Conservation (phyloP, 2,113 vertebrate genomes). For the Zosterops hypoxanthus region DNA sequence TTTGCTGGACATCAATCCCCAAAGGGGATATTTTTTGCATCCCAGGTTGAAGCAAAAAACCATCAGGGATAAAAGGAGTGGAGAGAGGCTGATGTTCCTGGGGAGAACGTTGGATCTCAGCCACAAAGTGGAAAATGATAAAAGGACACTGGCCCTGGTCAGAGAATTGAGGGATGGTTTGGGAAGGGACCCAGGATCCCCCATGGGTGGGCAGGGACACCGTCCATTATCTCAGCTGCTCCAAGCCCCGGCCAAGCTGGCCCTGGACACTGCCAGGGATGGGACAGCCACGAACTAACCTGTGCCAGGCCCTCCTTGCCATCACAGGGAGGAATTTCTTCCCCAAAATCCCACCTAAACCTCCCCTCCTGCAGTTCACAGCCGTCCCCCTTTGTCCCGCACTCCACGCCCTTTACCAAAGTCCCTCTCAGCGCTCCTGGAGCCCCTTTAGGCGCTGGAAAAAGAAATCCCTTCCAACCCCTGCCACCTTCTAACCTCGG, state of each 20-base stretch:
- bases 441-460: rapidly evolving
- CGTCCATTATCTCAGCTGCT: not conserved
- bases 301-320: not conserved
- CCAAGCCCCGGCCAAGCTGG: not conserved
- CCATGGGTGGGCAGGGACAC: not conserved
- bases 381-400: not conserved
- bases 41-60: not conserved
- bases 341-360: not conserved
- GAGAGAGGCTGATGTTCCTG: not conserved
- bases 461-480: not conserved
- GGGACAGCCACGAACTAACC: not conserved
- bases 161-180: not conserved
- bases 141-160: not conserved
- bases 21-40: not conserved
- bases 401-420: not conserved
- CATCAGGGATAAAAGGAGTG: not conserved
- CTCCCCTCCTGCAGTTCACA: rapidly evolving
- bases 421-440: not conserved
- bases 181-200: not conserved
- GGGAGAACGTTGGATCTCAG: not conserved
- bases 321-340: not conserved
- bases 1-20: not conserved
- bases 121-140: not conserved
- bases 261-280: not conserved
- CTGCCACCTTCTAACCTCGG: not conserved